Conservation (phyloP, 2,888 invertebrate species). For the Calliopum simillimum region DNA sequence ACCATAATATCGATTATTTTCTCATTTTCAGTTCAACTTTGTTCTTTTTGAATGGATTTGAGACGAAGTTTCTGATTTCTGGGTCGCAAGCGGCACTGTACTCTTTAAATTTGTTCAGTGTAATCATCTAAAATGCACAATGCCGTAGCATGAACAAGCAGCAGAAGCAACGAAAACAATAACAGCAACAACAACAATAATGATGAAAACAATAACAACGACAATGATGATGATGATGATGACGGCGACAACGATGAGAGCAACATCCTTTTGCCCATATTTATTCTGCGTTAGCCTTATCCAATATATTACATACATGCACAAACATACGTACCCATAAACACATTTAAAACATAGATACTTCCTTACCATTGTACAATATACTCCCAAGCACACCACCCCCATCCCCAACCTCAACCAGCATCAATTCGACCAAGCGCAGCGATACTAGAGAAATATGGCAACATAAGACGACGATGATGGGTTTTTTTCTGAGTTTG, state of each 20-base stretch:
- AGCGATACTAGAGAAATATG: no score
- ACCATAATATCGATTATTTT: no score
- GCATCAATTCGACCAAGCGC: no score
- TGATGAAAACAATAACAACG: conserved; percentile 25
- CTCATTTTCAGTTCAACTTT: no score
- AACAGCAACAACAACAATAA: conserved; percentile 14
- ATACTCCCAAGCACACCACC: background rate
- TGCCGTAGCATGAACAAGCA: conserved; percentile 2
- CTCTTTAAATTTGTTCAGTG: conserved; percentile 4
- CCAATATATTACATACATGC: conserved; percentile 8
- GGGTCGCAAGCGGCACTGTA: no score
- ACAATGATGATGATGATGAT: background rate
- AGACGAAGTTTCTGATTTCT: no score
- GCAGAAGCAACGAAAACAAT: conserved; percentile 10
- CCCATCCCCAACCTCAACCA: background rate
- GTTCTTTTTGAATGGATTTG: no score
- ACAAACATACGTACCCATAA: no score
- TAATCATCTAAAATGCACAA: conserved; percentile 37
- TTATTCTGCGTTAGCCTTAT: conserved; percentile 28
- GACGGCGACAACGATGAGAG: background rate
- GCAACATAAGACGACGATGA: conserved; percentile 7
- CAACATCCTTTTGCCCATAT: conserved; percentile 18
- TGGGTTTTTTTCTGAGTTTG: conserved; percentile 11
- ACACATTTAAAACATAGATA: background rate
- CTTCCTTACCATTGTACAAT: background rate